These are phyloP conservation scores for Noctua janthina DNA, from an alignment of 2,888 invertebrate species.

Conservation along the genomic window DNA sequence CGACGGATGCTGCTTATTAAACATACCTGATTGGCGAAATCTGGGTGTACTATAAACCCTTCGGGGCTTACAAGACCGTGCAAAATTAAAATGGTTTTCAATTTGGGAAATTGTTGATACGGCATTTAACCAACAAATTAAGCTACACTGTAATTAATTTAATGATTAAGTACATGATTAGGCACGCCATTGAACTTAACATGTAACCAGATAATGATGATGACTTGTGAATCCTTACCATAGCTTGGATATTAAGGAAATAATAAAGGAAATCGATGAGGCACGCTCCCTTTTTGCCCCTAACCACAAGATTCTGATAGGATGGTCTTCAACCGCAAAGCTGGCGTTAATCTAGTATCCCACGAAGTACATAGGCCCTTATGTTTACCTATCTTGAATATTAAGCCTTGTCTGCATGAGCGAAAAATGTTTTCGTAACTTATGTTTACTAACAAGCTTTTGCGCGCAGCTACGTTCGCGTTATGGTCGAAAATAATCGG, in stretches of 20 bases:
- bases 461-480: neutral
- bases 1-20: neutral
- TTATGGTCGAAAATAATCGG: neutral
- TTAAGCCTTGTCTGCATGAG: conserved; percentile 12
- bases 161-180: conserved; percentile 42
- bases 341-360: conserved; percentile 61
- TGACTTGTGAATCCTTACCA: conserved; percentile 60
- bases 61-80: neutral
- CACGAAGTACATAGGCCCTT: conserved; percentile 29
- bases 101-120: conserved; percentile 6
- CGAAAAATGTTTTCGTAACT: neutral
- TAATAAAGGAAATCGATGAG: conserved; percentile 68
- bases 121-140: conserved; percentile 25
- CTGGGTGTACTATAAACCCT: neutral
- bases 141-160: conserved; percentile 52
- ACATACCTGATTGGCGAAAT: neutral
- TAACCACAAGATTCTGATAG: conserved; percentile 47
- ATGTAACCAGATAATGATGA: conserved; percentile 55
- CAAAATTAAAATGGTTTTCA: neutral
- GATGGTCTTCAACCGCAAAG: conserved; percentile 56
- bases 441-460: neutral
- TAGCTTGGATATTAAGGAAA: conserved; percentile 68
- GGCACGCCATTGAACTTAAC: conserved; percentile 54
- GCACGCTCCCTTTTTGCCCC: conserved; percentile 64
- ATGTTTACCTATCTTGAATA: conserved; percentile 10